Evolutionary conservation across 2,113 vertebrate species (phyloP), one percentile per base, ranked within the genome.

Genomic region (Ammodytes dubius): DNA sequence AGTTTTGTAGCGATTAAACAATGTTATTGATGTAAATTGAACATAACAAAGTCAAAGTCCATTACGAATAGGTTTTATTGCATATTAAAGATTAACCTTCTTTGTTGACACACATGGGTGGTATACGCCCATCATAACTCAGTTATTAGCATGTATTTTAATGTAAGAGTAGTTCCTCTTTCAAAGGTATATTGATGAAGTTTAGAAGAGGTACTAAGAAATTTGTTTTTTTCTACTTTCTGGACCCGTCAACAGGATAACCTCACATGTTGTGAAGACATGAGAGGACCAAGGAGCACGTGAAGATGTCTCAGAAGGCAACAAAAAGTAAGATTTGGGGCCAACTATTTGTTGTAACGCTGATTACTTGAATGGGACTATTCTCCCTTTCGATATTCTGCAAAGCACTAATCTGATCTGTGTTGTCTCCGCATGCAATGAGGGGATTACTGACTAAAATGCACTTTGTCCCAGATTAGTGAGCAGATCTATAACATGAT

Each of bases 221-320:
- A n/a, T 46, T 39, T 35, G 2, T 2, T 37, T 6, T 27, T 53
- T 53, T 56, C 43, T 45, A 3, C 42, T 63, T 46, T 14, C 4
- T 79, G 8, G 39, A 3, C 53, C 10, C 35, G 6, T n/a, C 15
- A 45, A 17, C 76, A 93, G 87, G 83, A 79, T 92, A 79, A 90
- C 60, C 43, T 57, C 74, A 70, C 89, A 84, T 63, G 63, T 63
- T 71, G 27, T 79, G 79, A 35, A 82, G 89, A 87, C 70, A 92
- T 91, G 91, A 88, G 66, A 87, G 75, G 56, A 81, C 70, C 17
- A 59, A 83, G 79, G 81, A 90, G 47, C 67, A 87, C 68, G 67
- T 95, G 91, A 95, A 93, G 88, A 95, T 94, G 94, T 91, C 76
- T 88, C 87, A 90, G 86, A 94, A 87, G 70, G 27, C 87, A 58